Conservation (phyloP, 2,888 invertebrate genomes). For the Scaptomyza reducta region DNA sequence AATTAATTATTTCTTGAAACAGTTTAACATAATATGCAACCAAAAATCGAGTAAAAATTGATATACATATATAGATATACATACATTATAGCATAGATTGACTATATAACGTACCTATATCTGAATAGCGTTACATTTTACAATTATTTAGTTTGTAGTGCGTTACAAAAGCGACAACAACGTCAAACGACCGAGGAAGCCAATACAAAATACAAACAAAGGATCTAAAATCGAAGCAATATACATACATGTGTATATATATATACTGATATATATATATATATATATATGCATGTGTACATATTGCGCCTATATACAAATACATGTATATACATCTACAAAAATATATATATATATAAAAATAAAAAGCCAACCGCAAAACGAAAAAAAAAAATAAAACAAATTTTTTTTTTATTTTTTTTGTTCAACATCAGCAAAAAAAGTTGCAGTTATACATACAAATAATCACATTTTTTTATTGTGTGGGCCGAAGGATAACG, state of each 20-base stretch:
- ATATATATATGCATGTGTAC: slow-evolving; percentile 32
- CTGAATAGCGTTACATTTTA: slow-evolving; percentile 64
- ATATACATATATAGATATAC: slow-evolving; percentile 45
- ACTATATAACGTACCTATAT: slow-evolving; percentile 60
- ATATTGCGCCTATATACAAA: slow-evolving; percentile 43
- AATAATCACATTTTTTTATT: slow-evolving; percentile 3
- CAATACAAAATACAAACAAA: slow-evolving; percentile 4
- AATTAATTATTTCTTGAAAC: slow-evolving; percentile 32
- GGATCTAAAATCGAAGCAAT: slow-evolving; percentile 21
- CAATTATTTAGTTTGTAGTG: slow-evolving; percentile 77
- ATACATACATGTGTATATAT: slow-evolving; percentile 28
- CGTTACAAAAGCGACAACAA: slow-evolving; percentile 53
- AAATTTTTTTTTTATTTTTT: slow-evolving; percentile 72
- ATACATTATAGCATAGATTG: slow-evolving; percentile 43
- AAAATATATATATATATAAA: slow-evolving; percentile 17
- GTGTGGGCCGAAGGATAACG: slow-evolving; percentile 37
- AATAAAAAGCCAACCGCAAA: slow-evolving; percentile 66
- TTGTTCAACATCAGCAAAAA: slow-evolving; percentile 58
- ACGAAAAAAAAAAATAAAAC: slow-evolving; percentile 59
- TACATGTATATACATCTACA: slow-evolving; percentile 35
- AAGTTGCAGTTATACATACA: slow-evolving; percentile 35
- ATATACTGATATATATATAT: slow-evolving; percentile 15
- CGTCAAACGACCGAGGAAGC: slow-evolving; percentile 37
- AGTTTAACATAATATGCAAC: slow-evolving; percentile 23
- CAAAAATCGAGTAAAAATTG: slow-evolving; percentile 25